phyloP scores from a whole-genome alignment of 1,140 invertebrate species.

The Caenorhabditis latens region DNA sequence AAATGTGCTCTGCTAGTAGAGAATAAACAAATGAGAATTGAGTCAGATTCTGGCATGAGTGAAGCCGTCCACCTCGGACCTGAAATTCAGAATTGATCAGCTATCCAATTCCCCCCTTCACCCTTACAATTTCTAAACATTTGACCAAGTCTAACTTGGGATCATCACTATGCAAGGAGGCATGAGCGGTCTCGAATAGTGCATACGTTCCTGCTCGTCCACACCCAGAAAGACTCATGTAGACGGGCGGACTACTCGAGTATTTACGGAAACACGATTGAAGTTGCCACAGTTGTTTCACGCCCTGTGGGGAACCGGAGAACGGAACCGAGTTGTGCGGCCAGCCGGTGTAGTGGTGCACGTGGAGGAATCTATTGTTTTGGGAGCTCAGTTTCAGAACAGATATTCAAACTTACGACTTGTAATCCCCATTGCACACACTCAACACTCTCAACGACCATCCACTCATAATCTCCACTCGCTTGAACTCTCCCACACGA shows the following conservation, averaged over 20 bases:
- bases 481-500: conserved; percentile 56
- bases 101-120: not conserved
- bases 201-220: conserved; percentile 56
- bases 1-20: conserved; percentile 11
- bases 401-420: not conserved
- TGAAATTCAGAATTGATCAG: not conserved
- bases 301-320: not conserved
- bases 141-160: not conserved
- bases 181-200: conserved; percentile 29
- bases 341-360: conserved; percentile 58
- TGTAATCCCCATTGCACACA: conserved; percentile 49
- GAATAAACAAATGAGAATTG: conserved; percentile 40
- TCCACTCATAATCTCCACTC: conserved; percentile 27
- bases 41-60: not conserved
- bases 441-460: conserved; percentile 35
- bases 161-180: not conserved
- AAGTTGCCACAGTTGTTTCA: conserved; percentile 18
- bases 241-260: not conserved
- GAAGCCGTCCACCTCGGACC: not conserved
- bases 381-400: not conserved
- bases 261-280: conserved; percentile 30
- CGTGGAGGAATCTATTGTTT: conserved; percentile 37
- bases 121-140: conserved; percentile 1
- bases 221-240: conserved; percentile 55
- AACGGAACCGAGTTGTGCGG: conserved; percentile 17